These are phyloP conservation scores for Papilio protenor DNA, from an alignment of 2,888 invertebrate genomes.

Conservation along the genomic window DNA sequence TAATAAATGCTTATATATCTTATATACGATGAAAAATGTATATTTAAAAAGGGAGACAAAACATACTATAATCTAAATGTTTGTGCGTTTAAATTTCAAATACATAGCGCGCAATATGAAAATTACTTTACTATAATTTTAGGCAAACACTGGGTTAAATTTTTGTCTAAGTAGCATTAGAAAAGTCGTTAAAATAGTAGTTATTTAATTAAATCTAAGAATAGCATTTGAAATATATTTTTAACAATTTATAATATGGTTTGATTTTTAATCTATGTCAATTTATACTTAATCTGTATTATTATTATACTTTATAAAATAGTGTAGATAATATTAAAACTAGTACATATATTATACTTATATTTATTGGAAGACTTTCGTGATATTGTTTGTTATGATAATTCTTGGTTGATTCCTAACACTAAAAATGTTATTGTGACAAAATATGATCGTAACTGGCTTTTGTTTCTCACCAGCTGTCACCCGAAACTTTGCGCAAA, in stretches of 20 bases:
- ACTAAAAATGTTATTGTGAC: slow-evolving; percentile 50
- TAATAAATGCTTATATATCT: not conserved
- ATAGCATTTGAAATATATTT: slow-evolving; percentile 31
- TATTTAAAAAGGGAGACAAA: not conserved
- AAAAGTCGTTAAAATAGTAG: not conserved
- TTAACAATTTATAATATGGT: not conserved
- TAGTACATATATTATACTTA: slow-evolving; percentile 35
- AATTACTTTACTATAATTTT: slow-evolving; percentile 2
- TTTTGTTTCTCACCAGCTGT: not conserved
- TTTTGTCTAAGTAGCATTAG: not conserved
- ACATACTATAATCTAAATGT: not conserved
- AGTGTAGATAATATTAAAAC: not conserved
- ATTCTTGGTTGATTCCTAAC: slow-evolving; percentile 78
- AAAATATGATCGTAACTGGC: slow-evolving; percentile 20
- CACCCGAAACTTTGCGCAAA: too few relatives aligned
- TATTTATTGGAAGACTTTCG: slow-evolving; percentile 78
- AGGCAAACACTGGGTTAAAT: not conserved
- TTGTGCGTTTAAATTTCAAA: slow-evolving; percentile 45
- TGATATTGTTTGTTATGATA: slow-evolving; percentile 83
- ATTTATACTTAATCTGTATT: too few relatives aligned
- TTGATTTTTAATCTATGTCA: too few relatives aligned
- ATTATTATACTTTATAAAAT: not conserved
- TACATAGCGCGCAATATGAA: slow-evolving; percentile 51
- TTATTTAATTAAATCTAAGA: not conserved
- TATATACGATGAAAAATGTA: not conserved